These are phyloP conservation scores for Abrostola tripartita DNA, from an alignment of 2,888 invertebrate genomes.

Conservation along the genomic window DNA sequence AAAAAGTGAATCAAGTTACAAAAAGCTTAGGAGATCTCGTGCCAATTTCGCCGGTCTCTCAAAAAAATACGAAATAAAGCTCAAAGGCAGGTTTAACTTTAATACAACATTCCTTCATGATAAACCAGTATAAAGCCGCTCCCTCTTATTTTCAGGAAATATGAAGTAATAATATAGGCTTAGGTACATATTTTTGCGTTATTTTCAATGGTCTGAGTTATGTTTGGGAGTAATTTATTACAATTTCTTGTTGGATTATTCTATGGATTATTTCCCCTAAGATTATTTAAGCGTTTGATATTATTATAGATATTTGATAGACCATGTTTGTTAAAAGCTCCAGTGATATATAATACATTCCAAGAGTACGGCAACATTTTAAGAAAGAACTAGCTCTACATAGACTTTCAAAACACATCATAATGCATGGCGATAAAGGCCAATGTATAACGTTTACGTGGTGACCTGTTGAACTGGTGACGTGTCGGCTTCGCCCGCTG, in stretches of 20 bases:
- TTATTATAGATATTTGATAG: too few species aligned
- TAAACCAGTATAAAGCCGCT: constrained; percentile 15
- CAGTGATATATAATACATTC: too few species aligned
- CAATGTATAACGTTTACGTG: constrained; percentile 48
- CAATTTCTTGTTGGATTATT: neutral
- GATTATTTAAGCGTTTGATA: too few species aligned
- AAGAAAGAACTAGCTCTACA: neutral
- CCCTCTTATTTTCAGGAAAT: constrained; percentile 13
- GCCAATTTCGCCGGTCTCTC: constrained; percentile 9
- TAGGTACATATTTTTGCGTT: constrained; percentile 13
- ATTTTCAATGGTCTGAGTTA: constrained; percentile 15
- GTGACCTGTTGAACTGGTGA: constrained; percentile 66
- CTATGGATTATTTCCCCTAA: neutral
- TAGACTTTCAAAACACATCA: constrained; percentile 9
- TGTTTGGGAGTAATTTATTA: constrained; percentile 12
- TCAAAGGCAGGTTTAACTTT: constrained; percentile 29
- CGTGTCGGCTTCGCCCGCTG: constrained; percentile 52
- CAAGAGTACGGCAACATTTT: neutral
- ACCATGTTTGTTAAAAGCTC: too few species aligned
- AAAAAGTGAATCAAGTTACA: constrained; percentile 15
- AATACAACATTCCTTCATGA: constrained; percentile 10
- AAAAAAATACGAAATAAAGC: constrained; percentile 20
- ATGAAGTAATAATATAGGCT: constrained; percentile 20
- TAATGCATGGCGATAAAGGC: constrained; percentile 19
- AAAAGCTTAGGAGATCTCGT: constrained; percentile 14